phyloP scores from a whole-genome alignment of 64 coral and sea anemone genomes.

The Trachythela sp. region DNA sequence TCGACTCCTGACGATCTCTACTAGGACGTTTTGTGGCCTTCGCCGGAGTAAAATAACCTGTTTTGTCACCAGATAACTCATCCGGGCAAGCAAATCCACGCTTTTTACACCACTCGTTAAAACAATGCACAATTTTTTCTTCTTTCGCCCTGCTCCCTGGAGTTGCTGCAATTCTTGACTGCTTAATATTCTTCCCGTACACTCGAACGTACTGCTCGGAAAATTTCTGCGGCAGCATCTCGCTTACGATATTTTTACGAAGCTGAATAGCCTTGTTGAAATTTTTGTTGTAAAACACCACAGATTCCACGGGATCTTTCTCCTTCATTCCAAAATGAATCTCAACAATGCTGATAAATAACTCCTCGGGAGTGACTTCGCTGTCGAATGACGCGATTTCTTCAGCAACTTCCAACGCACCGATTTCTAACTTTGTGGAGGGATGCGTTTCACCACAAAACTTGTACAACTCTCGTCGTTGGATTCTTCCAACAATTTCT shows the following conservation, averaged over 20 bases:
- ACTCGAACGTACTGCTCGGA: constrained; percentile 6
- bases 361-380: background rate
- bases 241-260: background rate
- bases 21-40: background rate
- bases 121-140: background rate
- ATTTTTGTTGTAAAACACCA: constrained; percentile 11
- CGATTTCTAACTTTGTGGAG: background rate
- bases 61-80: background rate
- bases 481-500: background rate
- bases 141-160: background rate
- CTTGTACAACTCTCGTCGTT: constrained; percentile 3
- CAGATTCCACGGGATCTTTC: background rate
- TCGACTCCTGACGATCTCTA: too few relatives aligned
- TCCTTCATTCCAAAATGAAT: constrained; percentile 9
- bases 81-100: background rate
- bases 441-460: constrained; percentile 11
- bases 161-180: background rate
- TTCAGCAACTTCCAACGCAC: background rate
- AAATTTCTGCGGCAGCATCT: constrained; percentile 20
- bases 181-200: background rate
- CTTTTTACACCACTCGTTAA: background rate
- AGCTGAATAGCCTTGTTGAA: background rate
- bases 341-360: background rate
- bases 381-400: background rate
- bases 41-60: background rate